Evolutionary conservation across 1,140 invertebrate genomes (phyloP).

Genomic region (Nixonia krombeini): DNA sequence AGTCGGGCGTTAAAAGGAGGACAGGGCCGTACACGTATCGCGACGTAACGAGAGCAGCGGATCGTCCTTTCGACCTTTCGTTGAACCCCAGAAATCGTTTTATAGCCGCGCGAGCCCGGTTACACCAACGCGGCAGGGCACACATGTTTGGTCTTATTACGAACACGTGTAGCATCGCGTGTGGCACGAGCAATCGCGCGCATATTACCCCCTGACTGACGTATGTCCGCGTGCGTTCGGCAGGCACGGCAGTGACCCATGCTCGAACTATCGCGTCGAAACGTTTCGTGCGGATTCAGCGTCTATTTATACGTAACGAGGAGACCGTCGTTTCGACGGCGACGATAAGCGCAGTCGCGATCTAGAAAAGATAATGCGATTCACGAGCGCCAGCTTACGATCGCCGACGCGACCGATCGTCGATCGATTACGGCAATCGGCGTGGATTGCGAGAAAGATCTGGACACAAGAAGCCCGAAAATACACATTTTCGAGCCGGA

Average conservation of each 20-base stretch:
- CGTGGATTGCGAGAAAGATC: too few relatives aligned
- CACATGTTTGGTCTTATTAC: constrained; percentile 26
- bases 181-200: constrained; percentile 30
- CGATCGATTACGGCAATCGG: too few relatives aligned
- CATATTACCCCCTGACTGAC: constrained; percentile 24
- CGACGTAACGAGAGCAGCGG: constrained; percentile 12
- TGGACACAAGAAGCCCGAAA: too few relatives aligned
- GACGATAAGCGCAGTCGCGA: too few relatives aligned
- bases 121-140: constrained; percentile 15
- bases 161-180: constrained; percentile 43
- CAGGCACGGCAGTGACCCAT: background rate
- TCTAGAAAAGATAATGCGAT: too few relatives aligned
- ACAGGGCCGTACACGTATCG: constrained; percentile 16
- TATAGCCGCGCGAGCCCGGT: constrained; percentile 6
- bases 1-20: constrained; percentile 4
- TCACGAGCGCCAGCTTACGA: too few relatives aligned
- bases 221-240: constrained; percentile 5
- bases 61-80: constrained; percentile 5
- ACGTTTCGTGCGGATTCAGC: too few relatives aligned
- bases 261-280: too few relatives aligned
- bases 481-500: too few relatives aligned
- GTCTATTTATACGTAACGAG: too few relatives aligned
- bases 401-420: too few relatives aligned
- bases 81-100: constrained; percentile 13
- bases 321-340: too few relatives aligned